Evolutionary conservation across 2,797 vertebrate species (phyloP).

Genomic region (Cuculus canorus): DNA sequence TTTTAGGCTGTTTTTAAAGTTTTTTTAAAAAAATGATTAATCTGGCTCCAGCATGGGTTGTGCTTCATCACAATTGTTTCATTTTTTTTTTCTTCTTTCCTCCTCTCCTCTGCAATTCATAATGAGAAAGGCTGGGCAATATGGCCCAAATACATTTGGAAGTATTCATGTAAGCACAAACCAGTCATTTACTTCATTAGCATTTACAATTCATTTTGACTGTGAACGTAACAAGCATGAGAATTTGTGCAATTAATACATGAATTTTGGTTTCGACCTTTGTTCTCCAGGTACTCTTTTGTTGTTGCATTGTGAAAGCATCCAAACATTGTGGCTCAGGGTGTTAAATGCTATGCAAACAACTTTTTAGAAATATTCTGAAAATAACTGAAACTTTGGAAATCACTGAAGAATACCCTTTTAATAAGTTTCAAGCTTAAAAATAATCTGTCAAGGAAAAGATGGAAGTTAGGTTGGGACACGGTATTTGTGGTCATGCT

Average conservation of each 20-base stretch:
- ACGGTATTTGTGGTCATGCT: neutral
- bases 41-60: neutral
- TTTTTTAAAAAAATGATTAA: neutral
- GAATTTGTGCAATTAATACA: neutral
- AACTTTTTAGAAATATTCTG: neutral
- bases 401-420: neutral
- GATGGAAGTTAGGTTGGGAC: neutral
- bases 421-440: neutral
- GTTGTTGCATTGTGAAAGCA: neutral
- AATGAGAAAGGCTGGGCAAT: neutral
- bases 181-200: neutral
- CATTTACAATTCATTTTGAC: neutral
- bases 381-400: neutral
- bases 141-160: neutral
- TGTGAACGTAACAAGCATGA: neutral
- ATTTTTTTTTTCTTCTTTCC: neutral
- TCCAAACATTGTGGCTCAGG: neutral
- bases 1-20: neutral
- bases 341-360: neutral
- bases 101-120: neutral
- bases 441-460: neutral
- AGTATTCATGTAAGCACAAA: neutral
- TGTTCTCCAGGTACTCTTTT: neutral
- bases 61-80: neutral
- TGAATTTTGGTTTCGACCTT: neutral